Evolutionary conservation across 2,888 invertebrate species (phyloP), one percentile per base, ranked within the genome.

Genomic region (Eristalinus sepulchralis): DNA sequence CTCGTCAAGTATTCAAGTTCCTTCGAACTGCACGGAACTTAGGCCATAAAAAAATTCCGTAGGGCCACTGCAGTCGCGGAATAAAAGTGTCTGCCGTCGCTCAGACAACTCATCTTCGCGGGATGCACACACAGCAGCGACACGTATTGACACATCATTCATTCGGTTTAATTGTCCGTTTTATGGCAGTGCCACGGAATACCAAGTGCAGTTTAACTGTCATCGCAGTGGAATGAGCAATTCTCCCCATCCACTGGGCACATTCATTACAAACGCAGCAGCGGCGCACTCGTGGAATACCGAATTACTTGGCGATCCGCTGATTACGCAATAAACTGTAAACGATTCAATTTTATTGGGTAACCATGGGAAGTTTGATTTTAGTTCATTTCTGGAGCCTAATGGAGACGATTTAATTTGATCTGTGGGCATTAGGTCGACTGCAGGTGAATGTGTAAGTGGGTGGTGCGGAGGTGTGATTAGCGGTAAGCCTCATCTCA

Each of bases 141-240:
- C 68, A 68, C 68, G 68, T 70, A 55, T 68, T 67, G 62, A 36
- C 68, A 70, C 68, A 77, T 70, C 67, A 76, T 67, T 59, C 47
- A 59, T 75, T 24, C 68, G 36, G 62, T 68, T 77, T 77, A 70
- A 77, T 68, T 77, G 68, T 55, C 53, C 70, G 36, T 70, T 77
- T 68, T 70, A 77, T 53, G 63, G 60, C 63, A 22, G 55, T 70
- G 62, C 27, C 47, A 62, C 55, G 68, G 77, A 70, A 77, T 77
- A 70, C 77, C 36, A 70, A 77, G 55, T 77, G 68, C 77, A 62
- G 34, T 70, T 77, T 77, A 77, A 70, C 77, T 77, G 68, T 77
- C 77, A 55, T 36, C 55, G 55, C 27, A 9, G 1, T 20, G 13
- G 68, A 70, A 70, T 70, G 77, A 70, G 31, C 66, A 75, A 75